Conservation (phyloP, 2,888 invertebrate genomes). For the Sarcophaga caerulescens region DNA sequence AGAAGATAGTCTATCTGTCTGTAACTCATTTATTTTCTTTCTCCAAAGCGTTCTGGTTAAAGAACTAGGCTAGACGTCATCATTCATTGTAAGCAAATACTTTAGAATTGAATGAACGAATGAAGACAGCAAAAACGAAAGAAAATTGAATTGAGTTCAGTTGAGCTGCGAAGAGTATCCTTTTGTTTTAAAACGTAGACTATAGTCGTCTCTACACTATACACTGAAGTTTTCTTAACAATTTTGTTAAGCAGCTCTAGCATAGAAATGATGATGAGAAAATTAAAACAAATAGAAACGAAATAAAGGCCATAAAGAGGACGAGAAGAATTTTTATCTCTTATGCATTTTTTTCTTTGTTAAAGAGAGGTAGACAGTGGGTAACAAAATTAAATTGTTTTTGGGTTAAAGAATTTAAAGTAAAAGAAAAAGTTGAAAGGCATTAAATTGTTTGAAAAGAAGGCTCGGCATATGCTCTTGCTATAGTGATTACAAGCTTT, state of each 20-base stretch:
- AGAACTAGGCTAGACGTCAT: constrained; percentile 64
- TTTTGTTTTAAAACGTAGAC: constrained; percentile 63
- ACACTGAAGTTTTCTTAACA: constrained; percentile 17
- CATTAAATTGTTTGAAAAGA: too few species aligned
- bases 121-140: background rate
- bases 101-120: background rate
- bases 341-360: constrained; percentile 27
- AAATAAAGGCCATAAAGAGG: background rate
- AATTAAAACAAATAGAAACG: background rate
- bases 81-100: constrained; percentile 22
- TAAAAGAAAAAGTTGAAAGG: too few species aligned
- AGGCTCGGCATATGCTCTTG: too few species aligned
- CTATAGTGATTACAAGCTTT: too few species aligned
- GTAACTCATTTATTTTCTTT: background rate
- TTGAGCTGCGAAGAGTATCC: constrained; percentile 1
- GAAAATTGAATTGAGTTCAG: constrained; percentile 25
- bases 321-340: constrained; percentile 36
- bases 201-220: constrained; percentile 9
- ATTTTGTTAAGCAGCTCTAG: constrained; percentile 58
- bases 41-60: background rate
- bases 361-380: constrained; percentile 11
- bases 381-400: constrained; percentile 58
- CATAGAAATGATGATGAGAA: constrained; percentile 65
- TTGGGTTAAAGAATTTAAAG: too few species aligned
- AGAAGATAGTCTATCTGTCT: background rate